Conservation (phyloP, 1,140 invertebrate species). For the Hermetia illucens region DNA sequence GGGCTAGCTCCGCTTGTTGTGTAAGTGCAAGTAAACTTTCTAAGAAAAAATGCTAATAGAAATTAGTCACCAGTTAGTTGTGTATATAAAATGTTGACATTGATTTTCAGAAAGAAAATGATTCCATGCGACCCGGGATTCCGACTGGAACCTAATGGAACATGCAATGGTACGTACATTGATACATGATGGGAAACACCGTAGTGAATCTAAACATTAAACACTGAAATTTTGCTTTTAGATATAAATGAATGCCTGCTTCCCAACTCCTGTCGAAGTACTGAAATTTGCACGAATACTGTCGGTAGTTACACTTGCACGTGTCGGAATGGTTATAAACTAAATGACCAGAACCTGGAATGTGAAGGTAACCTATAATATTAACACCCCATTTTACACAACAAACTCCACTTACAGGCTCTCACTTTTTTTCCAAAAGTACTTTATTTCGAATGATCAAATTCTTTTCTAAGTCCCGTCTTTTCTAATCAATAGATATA, state of each 20-base stretch:
- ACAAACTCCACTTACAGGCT: too few species aligned
- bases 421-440: too few species aligned
- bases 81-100: too few species aligned
- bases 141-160: background rate
- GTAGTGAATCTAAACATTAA: too few species aligned
- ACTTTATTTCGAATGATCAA: too few species aligned
- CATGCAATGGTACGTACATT: background rate
- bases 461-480: too few species aligned
- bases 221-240: background rate
- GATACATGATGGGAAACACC: too few species aligned
- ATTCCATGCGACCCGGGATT: background rate
- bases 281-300: background rate
- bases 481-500: constrained; percentile 1
- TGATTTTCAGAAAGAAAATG: background rate
- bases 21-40: too few species aligned
- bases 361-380: constrained; percentile 1
- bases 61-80: too few species aligned
- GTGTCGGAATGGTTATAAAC: background rate
- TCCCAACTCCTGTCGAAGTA: background rate
- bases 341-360: background rate
- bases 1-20: too few species aligned
- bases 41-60: too few species aligned
- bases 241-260: background rate
- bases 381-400: too few species aligned
- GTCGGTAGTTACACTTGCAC: background rate